Conservation (phyloP, 2,113 vertebrate genomes). For the Synchiropus splendidus region DNA sequence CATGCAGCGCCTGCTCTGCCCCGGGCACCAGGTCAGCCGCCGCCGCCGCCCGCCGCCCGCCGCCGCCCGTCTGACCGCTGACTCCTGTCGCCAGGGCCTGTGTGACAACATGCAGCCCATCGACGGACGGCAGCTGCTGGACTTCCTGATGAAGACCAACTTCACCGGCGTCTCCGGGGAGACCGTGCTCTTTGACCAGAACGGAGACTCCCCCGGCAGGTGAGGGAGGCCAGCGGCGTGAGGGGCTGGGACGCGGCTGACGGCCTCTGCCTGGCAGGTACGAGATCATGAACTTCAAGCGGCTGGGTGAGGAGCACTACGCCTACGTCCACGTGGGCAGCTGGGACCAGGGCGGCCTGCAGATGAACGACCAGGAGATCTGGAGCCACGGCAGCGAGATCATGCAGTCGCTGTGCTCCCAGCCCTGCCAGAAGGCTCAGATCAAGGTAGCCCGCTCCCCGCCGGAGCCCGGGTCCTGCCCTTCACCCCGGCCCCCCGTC, state of each 20-base stretch:
- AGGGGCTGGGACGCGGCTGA: too few species aligned
- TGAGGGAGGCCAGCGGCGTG: too few species aligned
- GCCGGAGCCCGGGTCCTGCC: too few species aligned
- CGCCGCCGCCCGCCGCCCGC: too few species aligned
- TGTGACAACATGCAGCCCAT: slow-evolving; percentile 91
- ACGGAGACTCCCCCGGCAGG: slow-evolving; percentile 95
- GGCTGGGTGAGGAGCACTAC: slow-evolving; percentile 81
- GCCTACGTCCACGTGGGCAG: slow-evolving; percentile 96
- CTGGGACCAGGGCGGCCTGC: slow-evolving; percentile 93
- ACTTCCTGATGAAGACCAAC: slow-evolving; percentile 94
- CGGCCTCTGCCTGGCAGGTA: slow-evolving; percentile 80
- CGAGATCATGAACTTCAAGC: slow-evolving; percentile 99
- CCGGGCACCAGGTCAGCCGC: slow-evolving; percentile 74
- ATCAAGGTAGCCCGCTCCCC: slow-evolving; percentile 78
- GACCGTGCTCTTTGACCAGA: slow-evolving; percentile 88
- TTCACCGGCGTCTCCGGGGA: slow-evolving; percentile 93
- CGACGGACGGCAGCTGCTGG: slow-evolving; percentile 86
- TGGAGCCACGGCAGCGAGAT: slow-evolving; percentile 83
- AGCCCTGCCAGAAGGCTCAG: slow-evolving; percentile 91
- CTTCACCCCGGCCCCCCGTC: too few species aligned
- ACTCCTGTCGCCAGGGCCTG: slow-evolving; percentile 60
- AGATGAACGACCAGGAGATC: slow-evolving; percentile 93
- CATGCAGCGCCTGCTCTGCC: slow-evolving; percentile 86
- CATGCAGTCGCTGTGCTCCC: slow-evolving; percentile 92
- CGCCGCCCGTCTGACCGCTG: too few species aligned